Percentiles rank a stretch among this genome's conserved stretches.
phyloP scores from a whole-genome alignment of 2,888 invertebrate species.

The Ormyrus rosae region DNA sequence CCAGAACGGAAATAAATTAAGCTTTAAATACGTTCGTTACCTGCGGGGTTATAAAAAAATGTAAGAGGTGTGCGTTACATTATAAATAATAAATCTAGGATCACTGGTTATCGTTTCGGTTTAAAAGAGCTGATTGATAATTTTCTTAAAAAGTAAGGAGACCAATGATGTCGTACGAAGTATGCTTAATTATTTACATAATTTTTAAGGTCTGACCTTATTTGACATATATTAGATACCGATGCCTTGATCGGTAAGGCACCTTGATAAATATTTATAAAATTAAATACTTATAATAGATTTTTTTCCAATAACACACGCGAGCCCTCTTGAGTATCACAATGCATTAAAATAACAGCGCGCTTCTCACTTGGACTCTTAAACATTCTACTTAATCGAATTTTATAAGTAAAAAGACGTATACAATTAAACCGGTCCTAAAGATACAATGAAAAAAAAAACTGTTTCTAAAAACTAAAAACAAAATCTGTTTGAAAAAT shows the following conservation, averaged over 20 bases:
- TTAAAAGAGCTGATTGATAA: not conserved
- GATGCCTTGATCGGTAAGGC: not conserved
- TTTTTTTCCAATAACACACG: conserved; percentile 1
- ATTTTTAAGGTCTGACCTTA: not conserved
- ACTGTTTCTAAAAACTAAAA: no score
- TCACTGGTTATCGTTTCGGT: conserved; percentile 24
- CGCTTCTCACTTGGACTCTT: conserved; percentile 7
- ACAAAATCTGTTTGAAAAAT: no score
- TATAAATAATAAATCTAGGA: conserved; percentile 29
- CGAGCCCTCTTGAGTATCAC: conserved; percentile 44
- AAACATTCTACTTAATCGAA: not conserved
- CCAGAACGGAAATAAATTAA: conserved; percentile 35
- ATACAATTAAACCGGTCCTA: no score
- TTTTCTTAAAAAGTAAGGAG: conserved; percentile 12
- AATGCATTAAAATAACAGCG: conserved; percentile 32
- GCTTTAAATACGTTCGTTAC: conserved; percentile 5
- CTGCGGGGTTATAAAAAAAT: conserved; percentile 21
- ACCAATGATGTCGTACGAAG: conserved; percentile 7
- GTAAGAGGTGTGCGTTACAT: conserved; percentile 22
- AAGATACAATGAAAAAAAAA: no score
- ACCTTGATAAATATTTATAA: not conserved
- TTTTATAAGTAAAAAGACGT: no score
- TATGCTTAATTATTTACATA: conserved; percentile 19
- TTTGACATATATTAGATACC: not conserved
- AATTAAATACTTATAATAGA: conserved; percentile 27